Evolutionary conservation across 2,888 invertebrate genomes (phyloP).

Genomic region (Reticulitermes lucifugus): DNA sequence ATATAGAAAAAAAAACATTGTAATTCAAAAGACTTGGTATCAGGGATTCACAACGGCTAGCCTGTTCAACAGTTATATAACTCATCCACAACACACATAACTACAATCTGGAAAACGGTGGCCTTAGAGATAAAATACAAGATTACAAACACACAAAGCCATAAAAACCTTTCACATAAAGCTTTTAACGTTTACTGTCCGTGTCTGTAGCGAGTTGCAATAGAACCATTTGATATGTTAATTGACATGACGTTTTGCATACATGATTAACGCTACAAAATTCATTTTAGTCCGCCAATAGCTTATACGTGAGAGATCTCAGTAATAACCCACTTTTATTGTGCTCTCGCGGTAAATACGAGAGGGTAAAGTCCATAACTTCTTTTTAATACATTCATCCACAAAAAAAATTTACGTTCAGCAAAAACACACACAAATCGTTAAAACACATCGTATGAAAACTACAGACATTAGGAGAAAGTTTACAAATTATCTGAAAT

Average conservation of each 20-base stretch:
- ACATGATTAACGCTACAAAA: slow-evolving; percentile 7
- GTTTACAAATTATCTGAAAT: no score
- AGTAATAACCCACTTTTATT: neutral
- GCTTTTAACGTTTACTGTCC: slow-evolving; percentile 14
- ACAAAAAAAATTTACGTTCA: no score
- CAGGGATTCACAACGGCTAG: neutral
- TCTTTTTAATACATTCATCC: no score
- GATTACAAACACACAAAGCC: slow-evolving; percentile 7
- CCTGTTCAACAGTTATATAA: slow-evolving; percentile 17
- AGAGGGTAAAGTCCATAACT: neutral
- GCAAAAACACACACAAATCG: no score
- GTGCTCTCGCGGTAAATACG: neutral
- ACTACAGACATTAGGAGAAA: no score
- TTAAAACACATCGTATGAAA: no score
- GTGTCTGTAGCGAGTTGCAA: neutral
- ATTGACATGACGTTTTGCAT: slow-evolving; percentile 27
- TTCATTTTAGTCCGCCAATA: neutral
- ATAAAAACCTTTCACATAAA: slow-evolving; percentile 14
- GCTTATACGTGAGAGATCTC: slow-evolving; percentile 15
- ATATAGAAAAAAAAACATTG: neutral
- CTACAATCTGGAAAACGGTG: slow-evolving; percentile 16
- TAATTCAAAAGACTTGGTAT: neutral
- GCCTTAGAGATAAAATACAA: slow-evolving; percentile 31
- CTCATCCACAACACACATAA: slow-evolving; percentile 16
- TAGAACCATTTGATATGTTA: slow-evolving; percentile 40